Evolutionary conservation across 2,113 vertebrate genomes (phyloP), one percentile per base, ranked within the genome.

Genomic region (Nothocercus julius): DNA sequence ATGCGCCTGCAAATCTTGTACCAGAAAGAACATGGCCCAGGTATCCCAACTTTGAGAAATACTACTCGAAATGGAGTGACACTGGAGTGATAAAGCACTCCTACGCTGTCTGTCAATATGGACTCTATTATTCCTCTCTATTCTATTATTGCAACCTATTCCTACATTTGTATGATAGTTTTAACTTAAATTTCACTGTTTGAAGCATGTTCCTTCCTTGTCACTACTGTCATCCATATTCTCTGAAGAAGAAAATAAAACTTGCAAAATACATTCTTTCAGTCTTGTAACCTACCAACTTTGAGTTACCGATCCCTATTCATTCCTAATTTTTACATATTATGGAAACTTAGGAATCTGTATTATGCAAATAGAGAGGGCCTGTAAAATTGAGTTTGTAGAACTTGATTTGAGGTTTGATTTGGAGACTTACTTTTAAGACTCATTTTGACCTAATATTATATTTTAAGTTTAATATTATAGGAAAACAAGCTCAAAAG

Each of bases 211-310:
- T 92, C 68, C 72, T 85, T 67, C 82, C 10, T 63, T 73, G 82
- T 83, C 69, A 77, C 51, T 81, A 24, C 32, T 67, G 19, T 84
- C 85, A 73, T 7, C 66, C 49, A 0, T 69, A 24, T 56, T 36
- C 80, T 94, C 72, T 34, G 93, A 77, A 95, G 53, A 42, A 82
- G 54, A 62, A 90, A 79, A 62, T 79, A 68, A 79, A 84, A 85
- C 61, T 79, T 81, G 38, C 40, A 86, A 30, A 51, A 68, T 63
- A 13, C 34, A 4, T n/a, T 7, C 51, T 83, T 77, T 69, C 70
- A 89, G 22, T 32, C 42, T 79, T 85, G n/a, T 72, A 73, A 70
- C 24, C 82, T 70, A 69, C 3, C 21, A 73, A 1, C 25, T 82
- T 45, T 5, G 25, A 81, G 42, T 86, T 84, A 77, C 21, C 56